Percentiles rank a stretch among this genome's conserved stretches.
Conservation (phyloP, 1,140 invertebrate genomes). For the Drosophila neocordata region DNA sequence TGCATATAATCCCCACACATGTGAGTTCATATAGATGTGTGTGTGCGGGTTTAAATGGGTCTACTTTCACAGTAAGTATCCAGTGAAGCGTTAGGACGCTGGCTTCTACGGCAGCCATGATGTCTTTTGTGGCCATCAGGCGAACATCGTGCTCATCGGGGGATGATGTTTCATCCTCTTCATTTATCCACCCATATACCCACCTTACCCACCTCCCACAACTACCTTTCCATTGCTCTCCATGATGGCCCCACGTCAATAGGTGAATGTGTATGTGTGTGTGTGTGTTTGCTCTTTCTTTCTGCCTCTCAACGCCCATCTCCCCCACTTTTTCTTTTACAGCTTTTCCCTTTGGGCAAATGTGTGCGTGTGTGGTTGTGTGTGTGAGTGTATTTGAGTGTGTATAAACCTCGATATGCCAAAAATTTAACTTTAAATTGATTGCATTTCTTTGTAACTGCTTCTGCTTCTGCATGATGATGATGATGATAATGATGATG, state of each 20-base stretch:
- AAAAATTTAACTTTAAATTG: conserved; percentile 64
- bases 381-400: conserved; percentile 27
- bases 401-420: conserved; percentile 55
- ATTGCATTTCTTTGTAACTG: conserved; percentile 62
- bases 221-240: neutral
- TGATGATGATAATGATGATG: conserved; percentile 32
- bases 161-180: conserved; percentile 43
- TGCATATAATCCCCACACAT: conserved; percentile 20
- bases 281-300: neutral
- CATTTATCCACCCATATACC: neutral
- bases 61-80: conserved; percentile 77
- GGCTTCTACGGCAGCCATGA: conserved; percentile 67
- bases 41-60: conserved; percentile 66
- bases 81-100: conserved; percentile 76
- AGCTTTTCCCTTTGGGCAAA: conserved; percentile 39
- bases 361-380: neutral
- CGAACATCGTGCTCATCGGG: conserved; percentile 52
- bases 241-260: conserved; percentile 43
- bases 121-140: conserved; percentile 78
- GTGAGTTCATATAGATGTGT: conserved; percentile 33
- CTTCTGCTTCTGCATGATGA: conserved; percentile 3
- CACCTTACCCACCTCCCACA: neutral
- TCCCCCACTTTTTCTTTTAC: conserved; percentile 9
- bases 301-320: neutral
- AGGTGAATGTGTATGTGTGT: conserved; percentile 36